A percentile compares a stretch with the other conserved stretches of the same genome.
Conservation (phyloP, 1,140 invertebrate species). For the Drosophila watanabei region DNA sequence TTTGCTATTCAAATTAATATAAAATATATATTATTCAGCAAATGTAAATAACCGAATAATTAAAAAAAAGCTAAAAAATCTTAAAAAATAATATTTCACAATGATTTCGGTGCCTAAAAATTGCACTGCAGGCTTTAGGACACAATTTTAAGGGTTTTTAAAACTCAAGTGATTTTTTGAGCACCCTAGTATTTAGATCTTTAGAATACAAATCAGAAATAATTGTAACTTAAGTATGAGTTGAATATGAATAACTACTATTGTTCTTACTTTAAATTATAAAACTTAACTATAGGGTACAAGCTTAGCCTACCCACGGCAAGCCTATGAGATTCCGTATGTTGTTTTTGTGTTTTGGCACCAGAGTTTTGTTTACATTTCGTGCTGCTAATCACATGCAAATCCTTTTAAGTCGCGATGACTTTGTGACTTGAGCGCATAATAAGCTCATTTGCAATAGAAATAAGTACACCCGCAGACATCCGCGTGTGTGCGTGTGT, state of each 20-base stretch:
- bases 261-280: no score
- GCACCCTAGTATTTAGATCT: no score
- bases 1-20: no score
- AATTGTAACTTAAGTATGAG: no score
- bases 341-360: slow-evolving; percentile 68
- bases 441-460: slow-evolving; percentile 83
- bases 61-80: no score
- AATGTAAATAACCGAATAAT: no score
- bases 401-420: slow-evolving; percentile 83
- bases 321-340: neutral
- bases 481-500: slow-evolving; percentile 6
- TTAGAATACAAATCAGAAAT: neutral
- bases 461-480: slow-evolving; percentile 54
- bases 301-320: neutral
- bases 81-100: no score
- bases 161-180: neutral
- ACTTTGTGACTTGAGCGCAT: slow-evolving; percentile 80
- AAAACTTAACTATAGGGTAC: no score
- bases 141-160: neutral
- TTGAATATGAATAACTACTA: no score
- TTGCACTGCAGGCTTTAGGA: no score
- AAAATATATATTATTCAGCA: no score
- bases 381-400: slow-evolving; percentile 81
- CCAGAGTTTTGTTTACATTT: slow-evolving; percentile 81
- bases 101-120: no score